Base-by-base conservation (phyloP, 1,140 invertebrate species). In the Andricus grossulariae region DNA sequence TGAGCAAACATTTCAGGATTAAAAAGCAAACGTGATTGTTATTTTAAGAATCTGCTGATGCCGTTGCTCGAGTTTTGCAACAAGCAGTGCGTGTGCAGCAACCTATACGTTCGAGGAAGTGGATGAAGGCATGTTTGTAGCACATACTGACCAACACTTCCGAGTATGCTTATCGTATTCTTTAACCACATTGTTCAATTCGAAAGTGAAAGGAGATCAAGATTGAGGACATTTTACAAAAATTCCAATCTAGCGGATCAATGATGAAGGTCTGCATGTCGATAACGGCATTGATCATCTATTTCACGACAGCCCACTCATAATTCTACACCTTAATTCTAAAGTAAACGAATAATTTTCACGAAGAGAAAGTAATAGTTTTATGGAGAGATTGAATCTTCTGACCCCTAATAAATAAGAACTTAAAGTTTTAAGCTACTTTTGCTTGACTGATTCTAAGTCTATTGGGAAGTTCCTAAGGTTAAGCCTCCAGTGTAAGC, bases 401-500 rank as follows among this genome's bases (percentile, higher is more conserved):
- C 19, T 15, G 52, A 13, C 55, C 18, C 4, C 18, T 57, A 25
- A 25, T 21, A 32, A 60, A 60, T 60, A 60, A 60, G 25, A 60
- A 15, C 11, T 39, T 57, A 11, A 45, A 45, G 39, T 57, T 60
- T 60, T 16, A 32, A 60, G 57, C 15, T 66, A 66, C 13, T 66
- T 21, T 60, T 25, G 21, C 25, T 15, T 60, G 7, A 10, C 4
- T 45, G 60, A 66, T 16, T 66, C 12, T 11, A 60, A 60, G 21
- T 15, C 39, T 19, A 32, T 15, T 16, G 12, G 72, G 54, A 73
- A 50, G 70, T 55, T 16, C 70, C 32, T 2, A 13, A 54, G 10
- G 19, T 21, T n/a, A 54, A 13, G 52, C 11, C 51, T 57, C 45
- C 18, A 55, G 60, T 79, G 79, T 84, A 83, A 84, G 76, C 75